Conservation (phyloP, 2,888 invertebrate species). For the Heliconius ethilla region DNA sequence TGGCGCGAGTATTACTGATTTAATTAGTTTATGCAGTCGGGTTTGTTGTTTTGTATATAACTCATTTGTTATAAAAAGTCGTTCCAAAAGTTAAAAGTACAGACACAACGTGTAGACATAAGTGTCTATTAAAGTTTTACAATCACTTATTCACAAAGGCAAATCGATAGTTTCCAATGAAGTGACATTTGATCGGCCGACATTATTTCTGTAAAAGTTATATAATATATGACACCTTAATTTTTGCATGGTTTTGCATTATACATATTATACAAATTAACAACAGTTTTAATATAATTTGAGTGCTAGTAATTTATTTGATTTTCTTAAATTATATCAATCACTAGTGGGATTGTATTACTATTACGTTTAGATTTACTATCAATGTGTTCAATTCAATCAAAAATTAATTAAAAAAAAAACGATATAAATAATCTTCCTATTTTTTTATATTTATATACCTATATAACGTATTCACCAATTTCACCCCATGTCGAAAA, state of each 20-base stretch:
- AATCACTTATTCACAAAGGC: constrained; percentile 1
- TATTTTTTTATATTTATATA: background rate
- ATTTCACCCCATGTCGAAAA: constrained; percentile 4
- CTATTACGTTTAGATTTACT: too few relatives aligned
- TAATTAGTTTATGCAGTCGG: too few relatives aligned
- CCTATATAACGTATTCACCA: background rate
- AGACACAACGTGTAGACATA: background rate
- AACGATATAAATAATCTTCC: too few relatives aligned
- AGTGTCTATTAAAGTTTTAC: background rate
- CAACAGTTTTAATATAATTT: background rate
- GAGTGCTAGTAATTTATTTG: background rate
- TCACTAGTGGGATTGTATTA: too few relatives aligned
- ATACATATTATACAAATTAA: background rate
- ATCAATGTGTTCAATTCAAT: too few relatives aligned
- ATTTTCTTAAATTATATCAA: too few relatives aligned
- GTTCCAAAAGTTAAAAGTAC: background rate
- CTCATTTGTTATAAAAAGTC: too few relatives aligned
- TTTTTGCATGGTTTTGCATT: background rate
- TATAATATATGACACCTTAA: background rate
- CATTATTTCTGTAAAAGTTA: background rate
- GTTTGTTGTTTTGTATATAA: too few relatives aligned
- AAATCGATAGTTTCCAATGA: constrained; percentile 2
- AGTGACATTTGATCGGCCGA: background rate
- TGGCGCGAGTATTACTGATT: too few relatives aligned
- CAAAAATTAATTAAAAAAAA: too few relatives aligned